Conservation (phyloP, 2,888 invertebrate species). For the Ectemnius cavifrons region DNA sequence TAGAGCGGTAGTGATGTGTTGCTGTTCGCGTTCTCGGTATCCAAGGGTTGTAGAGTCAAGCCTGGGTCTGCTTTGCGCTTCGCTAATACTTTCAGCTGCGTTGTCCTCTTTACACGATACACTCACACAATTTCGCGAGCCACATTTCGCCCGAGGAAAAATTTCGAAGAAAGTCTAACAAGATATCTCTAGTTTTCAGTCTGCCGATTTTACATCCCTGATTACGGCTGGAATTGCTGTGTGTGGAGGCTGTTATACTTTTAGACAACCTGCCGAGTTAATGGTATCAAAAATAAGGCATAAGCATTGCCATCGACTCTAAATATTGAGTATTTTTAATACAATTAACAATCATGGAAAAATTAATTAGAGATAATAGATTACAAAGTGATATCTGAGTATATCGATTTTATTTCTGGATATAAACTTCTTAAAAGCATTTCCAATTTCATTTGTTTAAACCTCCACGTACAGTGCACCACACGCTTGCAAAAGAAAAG, state of each 20-base stretch:
- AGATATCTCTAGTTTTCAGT: neutral
- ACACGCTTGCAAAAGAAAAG: conserved; percentile 51
- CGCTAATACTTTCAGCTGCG: conserved; percentile 25
- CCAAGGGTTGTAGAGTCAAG: conserved; percentile 55
- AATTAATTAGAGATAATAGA: too few relatives aligned
- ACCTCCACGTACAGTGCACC: conserved; percentile 46
- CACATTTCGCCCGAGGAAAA: neutral
- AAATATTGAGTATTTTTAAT: too few relatives aligned
- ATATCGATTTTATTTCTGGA: neutral
- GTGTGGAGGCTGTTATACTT: conserved; percentile 41
- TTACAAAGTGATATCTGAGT: neutral
- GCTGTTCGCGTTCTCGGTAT: conserved; percentile 41
- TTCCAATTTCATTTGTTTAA: conserved; percentile 19
- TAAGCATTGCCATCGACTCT: too few relatives aligned
- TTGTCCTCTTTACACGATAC: conserved; percentile 13
- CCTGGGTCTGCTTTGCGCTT: conserved; percentile 39
- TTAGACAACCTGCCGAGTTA: neutral
- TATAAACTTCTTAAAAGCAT: neutral
- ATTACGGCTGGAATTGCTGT: conserved; percentile 35
- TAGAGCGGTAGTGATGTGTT: conserved; percentile 60
- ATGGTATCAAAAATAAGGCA: neutral
- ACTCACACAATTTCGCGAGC: neutral
- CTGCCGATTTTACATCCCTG: conserved; percentile 43
- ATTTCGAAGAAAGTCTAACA: neutral
- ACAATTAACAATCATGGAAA: too few relatives aligned